Conservation (phyloP, 2,797 vertebrate species). For the Caiman crocodilus region DNA sequence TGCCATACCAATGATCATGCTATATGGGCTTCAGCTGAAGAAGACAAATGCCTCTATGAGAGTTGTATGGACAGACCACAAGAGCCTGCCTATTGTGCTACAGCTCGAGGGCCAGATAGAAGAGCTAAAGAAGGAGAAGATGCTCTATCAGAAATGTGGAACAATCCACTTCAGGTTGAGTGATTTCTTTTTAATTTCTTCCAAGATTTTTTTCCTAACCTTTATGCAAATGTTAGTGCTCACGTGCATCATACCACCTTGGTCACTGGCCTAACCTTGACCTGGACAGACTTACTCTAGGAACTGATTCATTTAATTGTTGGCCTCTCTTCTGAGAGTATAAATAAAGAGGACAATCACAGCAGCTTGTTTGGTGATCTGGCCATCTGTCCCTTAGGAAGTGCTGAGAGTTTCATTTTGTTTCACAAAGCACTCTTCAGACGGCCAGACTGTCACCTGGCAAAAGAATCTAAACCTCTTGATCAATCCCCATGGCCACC, state of each 20-base stretch:
- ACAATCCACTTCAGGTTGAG: conserved; percentile 84
- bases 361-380: not conserved
- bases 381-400: not conserved
- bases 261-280: not conserved
- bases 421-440: not conserved
- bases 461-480: conserved; percentile 1
- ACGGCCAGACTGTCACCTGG: not conserved
- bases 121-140: conserved; percentile 84
- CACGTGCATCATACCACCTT: not conserved
- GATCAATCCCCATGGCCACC: not conserved
- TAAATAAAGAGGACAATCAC: not conserved
- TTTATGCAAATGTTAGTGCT: not conserved
- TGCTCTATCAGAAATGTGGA: conserved; percentile 85
- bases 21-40: conserved; percentile 75
- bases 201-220: not conserved
- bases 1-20: not conserved
- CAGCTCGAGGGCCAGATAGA: conserved; percentile 85
- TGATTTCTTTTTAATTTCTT: not conserved
- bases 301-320: not conserved
- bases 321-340: not conserved
- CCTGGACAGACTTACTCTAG: not conserved
- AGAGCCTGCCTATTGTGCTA: conserved; percentile 74
- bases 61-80: conserved; percentile 73
- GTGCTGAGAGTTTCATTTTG: fast-evolving
- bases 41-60: conserved; percentile 80